Evolutionary conservation across 2,888 invertebrate species (phyloP).

Genomic region (Papilio gigon): DNA sequence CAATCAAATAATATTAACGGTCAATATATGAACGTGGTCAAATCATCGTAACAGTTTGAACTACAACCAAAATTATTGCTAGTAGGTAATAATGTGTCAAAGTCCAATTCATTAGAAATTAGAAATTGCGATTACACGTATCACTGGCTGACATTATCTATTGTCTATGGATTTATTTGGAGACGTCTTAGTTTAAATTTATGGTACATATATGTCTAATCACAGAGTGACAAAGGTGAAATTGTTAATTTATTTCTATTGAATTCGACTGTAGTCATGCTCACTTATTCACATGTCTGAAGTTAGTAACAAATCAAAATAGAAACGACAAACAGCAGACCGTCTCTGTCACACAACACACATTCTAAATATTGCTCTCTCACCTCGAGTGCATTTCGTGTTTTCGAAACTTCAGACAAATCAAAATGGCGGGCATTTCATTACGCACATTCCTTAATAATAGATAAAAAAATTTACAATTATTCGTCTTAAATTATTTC

Average conservation of each 20-base stretch:
- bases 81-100: background rate
- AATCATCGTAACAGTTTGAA: slow-evolving; percentile 14
- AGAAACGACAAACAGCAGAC: background rate
- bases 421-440: background rate
- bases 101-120: background rate
- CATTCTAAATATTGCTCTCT: background rate
- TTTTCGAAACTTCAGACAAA: background rate
- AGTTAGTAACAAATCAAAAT: background rate
- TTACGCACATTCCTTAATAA: background rate
- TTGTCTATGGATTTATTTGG: too few relatives aligned
- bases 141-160: too few relatives aligned
- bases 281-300: slow-evolving; percentile 3
- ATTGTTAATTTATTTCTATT: too few relatives aligned
- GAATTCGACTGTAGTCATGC: too few relatives aligned
- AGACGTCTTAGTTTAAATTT: too few relatives aligned
- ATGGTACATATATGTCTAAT: too few relatives aligned
- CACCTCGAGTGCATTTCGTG: background rate
- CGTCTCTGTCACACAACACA: background rate
- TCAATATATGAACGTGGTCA: slow-evolving; percentile 6
- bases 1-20: slow-evolving; percentile 30
- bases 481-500: background rate
- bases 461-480: slow-evolving; percentile 2
- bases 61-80: slow-evolving; percentile 26
- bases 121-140: too few relatives aligned
- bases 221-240: too few relatives aligned